Base-by-base conservation (phyloP, 2,113 vertebrate species). In the Sula dactylatra region DNA sequence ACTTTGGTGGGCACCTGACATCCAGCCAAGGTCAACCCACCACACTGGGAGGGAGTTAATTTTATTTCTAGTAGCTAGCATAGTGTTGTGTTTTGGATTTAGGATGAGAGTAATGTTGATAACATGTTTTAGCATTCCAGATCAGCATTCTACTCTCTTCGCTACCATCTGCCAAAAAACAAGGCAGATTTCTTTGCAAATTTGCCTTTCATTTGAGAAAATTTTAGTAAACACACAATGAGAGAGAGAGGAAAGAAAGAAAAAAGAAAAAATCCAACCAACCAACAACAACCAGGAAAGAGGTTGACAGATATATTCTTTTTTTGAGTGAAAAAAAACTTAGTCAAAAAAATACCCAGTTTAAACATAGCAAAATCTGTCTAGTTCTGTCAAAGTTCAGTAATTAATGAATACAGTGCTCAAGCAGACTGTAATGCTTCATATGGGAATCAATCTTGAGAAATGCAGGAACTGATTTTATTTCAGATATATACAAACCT, bases 221-320 rank as follows among this genome's bases (percentile, higher is more conserved):
- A n/a, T n/a, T n/a, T n/a, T n/a, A n/a, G n/a, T n/a, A n/a, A n/a
- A n/a, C n/a, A n/a, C n/a, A n/a, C n/a, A n/a, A n/a, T n/a, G n/a
- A n/a, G n/a, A n/a, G n/a, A n/a, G n/a, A n/a, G n/a, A 74, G 13
- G 11, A 32, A 50, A 21, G 16, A 16, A 34, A 32, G 29, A 6
- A 16, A 3, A 50, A 61, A 3, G 4, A n/a, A 7, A 25, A 31
- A 16, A 34, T n/a, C n/a, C n/a, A n/a, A n/a, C n/a, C n/a, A 27
- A 15, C 12, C 3, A n/a, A 10, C 6, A 11, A 10, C 2, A 3
- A 44, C 4, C 5, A 58, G 40, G 22, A 55, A 64, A 55, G 2
- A 27, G 1, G 13, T 58, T 69, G 19, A 69, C 16, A 36, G 2
- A 20, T 9, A 5, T 15, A 21, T 44, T 61, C 5, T 22, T 40